A percentile compares a stretch with the other conserved stretches of the same genome.
Conservation (phyloP, 2,888 invertebrate species). For the Pristionchus arcanus region DNA sequence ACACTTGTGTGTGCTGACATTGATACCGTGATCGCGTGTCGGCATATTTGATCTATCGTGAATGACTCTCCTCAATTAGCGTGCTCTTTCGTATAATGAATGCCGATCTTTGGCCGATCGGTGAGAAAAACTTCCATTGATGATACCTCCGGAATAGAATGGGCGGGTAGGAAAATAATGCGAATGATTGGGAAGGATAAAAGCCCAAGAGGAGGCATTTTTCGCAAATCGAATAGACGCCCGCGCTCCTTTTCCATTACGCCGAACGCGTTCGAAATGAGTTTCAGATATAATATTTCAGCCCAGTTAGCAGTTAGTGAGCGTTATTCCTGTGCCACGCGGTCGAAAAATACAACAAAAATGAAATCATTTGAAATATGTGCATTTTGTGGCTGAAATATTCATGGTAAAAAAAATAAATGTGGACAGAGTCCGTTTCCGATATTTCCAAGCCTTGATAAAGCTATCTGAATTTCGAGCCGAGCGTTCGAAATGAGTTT, state of each 20-base stretch:
- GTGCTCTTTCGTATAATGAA: neutral
- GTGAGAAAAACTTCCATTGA: neutral
- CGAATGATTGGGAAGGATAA: neutral
- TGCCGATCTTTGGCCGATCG: neutral
- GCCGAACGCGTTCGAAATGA: neutral
- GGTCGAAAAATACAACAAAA: neutral
- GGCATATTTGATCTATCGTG: slow-evolving; percentile 11
- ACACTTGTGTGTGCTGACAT: slow-evolving; percentile 31
- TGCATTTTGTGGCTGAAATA: no score
- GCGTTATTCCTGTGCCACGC: neutral
- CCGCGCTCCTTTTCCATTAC: neutral
- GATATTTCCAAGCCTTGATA: no score
- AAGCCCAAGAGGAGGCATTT: neutral
- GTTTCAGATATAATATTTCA: neutral
- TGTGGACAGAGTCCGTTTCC: no score
- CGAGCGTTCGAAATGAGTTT: neutral
- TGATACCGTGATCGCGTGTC: slow-evolving; percentile 40
- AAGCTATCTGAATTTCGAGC: neutral
- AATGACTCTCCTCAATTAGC: neutral
- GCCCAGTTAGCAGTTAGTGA: neutral
- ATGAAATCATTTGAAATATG: neutral
- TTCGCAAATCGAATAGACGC: neutral
- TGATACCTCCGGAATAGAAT: neutral
- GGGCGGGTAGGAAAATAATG: neutral
- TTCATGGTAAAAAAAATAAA: no score